Conservation (phyloP, 2,888 invertebrate species). For the Dromius quadrimaculatus region DNA sequence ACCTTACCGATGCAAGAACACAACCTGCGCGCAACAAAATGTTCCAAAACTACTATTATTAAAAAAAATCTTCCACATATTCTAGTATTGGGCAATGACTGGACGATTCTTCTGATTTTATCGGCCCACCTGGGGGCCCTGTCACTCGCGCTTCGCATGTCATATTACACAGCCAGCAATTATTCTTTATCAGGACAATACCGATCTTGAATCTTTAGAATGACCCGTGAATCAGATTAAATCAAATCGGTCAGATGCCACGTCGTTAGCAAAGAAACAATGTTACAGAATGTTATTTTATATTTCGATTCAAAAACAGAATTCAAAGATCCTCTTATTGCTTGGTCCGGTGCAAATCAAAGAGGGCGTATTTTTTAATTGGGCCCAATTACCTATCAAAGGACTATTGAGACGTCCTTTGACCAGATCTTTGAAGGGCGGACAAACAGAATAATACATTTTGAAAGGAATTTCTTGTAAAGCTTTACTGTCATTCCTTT, state of each 20-base stretch:
- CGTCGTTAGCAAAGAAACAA: background rate
- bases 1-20: constrained; percentile 41
- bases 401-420: constrained; percentile 38
- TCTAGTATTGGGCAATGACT: constrained; percentile 40
- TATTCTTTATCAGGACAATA: constrained; percentile 43
- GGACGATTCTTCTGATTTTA: constrained; percentile 31
- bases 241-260: constrained; percentile 14
- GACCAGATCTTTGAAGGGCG: too few species aligned
- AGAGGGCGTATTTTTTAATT: constrained; percentile 48
- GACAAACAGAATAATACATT: too few species aligned
- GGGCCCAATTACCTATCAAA: constrained; percentile 50
- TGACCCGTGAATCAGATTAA: constrained; percentile 18
- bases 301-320: too few species aligned
- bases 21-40: too few species aligned
- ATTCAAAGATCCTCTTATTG: background rate
- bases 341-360: constrained; percentile 22
- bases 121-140: constrained; percentile 47
- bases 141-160: constrained; percentile 51
- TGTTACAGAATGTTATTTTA: too few species aligned
- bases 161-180: constrained; percentile 48
- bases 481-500: too few species aligned
- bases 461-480: too few species aligned
- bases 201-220: background rate
- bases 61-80: background rate
- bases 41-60: too few species aligned